Percentiles rank a stretch among this genome's conserved stretches.
These are phyloP conservation scores for Chorisops tibialis DNA, from an alignment of 2,888 invertebrate species.

Conservation along the genomic window DNA sequence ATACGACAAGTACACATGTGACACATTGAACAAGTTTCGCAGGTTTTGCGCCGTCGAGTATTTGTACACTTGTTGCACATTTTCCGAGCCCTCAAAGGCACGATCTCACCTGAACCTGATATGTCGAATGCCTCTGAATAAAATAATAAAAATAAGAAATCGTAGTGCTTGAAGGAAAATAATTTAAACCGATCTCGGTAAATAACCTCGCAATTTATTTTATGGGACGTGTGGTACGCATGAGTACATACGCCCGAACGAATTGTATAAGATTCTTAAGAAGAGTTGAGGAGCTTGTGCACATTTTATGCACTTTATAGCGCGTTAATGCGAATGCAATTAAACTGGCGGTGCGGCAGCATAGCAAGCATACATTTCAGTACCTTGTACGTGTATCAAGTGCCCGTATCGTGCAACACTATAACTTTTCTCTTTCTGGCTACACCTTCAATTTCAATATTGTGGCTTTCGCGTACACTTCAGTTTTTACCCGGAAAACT, in stretches of 20 bases:
- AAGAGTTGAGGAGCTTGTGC: neutral
- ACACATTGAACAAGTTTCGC: slow-evolving; percentile 4
- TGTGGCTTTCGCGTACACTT: too few species aligned
- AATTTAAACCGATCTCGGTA: slow-evolving; percentile 8
- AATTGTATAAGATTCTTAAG: neutral
- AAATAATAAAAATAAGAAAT: slow-evolving; percentile 5
- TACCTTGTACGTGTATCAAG: too few species aligned
- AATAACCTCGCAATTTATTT: neutral
- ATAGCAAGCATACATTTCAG: too few species aligned
- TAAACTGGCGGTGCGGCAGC: neutral
- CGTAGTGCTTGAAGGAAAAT: too few species aligned
- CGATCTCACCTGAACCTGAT: slow-evolving; percentile 18
- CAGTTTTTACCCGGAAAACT: too few species aligned
- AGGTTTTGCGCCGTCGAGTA: neutral
- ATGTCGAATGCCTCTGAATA: too few species aligned
- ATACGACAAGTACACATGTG: neutral
- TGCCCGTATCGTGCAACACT: too few species aligned
- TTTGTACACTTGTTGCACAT: slow-evolving; percentile 18
- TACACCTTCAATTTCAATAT: too few species aligned
- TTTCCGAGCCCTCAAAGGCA: slow-evolving; percentile 16
- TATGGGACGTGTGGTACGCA: neutral
- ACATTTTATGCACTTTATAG: slow-evolving; percentile 9
- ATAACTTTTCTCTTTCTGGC: too few species aligned
- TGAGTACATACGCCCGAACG: too few species aligned
- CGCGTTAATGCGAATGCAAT: slow-evolving; percentile 8